These are phyloP conservation scores for Bilobella aurantiaca DNA, from an alignment of 1,140 invertebrate genomes.

Conservation along the genomic window DNA sequence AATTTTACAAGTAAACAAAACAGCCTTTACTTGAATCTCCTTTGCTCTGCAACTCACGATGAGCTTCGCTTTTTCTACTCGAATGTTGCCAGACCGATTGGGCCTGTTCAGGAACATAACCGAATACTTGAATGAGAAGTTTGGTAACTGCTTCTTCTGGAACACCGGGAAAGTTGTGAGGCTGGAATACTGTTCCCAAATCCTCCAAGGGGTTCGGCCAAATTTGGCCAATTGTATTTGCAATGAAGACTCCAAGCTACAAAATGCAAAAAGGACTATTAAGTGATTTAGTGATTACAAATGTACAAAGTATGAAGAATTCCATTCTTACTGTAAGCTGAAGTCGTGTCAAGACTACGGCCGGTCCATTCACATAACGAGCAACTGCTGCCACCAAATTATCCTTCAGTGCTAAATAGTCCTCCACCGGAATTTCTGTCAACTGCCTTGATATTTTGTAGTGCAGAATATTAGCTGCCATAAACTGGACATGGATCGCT, in stretches of 20 bases:
- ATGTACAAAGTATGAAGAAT: background rate
- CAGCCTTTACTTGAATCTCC: conserved; percentile 28
- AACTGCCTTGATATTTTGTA: conserved; percentile 30
- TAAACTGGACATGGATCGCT: conserved; percentile 28
- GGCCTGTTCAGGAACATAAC: conserved; percentile 30
- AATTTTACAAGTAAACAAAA: background rate
- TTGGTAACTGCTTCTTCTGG: conserved; percentile 24
- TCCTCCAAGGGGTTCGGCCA: conserved; percentile 33
- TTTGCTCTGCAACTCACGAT: conserved; percentile 27
- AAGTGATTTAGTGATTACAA: background rate
- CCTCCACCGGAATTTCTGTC: conserved; percentile 25
- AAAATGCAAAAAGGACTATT: conserved; percentile 7
- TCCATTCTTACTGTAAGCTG: conserved; percentile 23
- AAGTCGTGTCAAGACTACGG: conserved; percentile 26
- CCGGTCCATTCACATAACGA: conserved; percentile 28
- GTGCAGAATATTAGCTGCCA: conserved; percentile 32
- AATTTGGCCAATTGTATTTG: conserved; percentile 28
- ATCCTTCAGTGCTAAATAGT: conserved; percentile 28
- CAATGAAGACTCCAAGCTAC: conserved; percentile 28
- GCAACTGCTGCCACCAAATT: conserved; percentile 24
- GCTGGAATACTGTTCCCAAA: conserved; percentile 23
- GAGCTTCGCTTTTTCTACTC: conserved; percentile 19
- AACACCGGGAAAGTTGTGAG: conserved; percentile 33
- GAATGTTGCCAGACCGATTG: conserved; percentile 29
- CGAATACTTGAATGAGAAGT: conserved; percentile 31